Evolutionary conservation across 2,113 vertebrate genomes (phyloP), one percentile per base, ranked within the genome.

Genomic region (Symphodus melops): DNA sequence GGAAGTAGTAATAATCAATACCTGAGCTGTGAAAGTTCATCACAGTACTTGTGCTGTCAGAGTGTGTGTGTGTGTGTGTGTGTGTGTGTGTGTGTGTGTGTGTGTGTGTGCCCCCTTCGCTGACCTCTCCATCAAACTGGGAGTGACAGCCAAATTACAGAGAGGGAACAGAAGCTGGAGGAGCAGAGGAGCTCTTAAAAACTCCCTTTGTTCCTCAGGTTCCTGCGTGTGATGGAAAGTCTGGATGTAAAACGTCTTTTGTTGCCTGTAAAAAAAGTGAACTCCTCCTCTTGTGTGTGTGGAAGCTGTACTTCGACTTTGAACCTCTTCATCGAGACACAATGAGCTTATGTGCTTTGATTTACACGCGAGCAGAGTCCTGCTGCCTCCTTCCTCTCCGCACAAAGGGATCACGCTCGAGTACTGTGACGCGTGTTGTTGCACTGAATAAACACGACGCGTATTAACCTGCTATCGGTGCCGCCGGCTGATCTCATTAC

Each of bases 321-420:
- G 51, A 68, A 46, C 56, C 60, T 64, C 56, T 48, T 28, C 12
- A 21, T 63, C 7, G 33, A 59, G n/a, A 5, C 6, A 72, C 33
- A 65, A 64, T 53, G 63, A 69, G 59, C 58, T 75, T 46, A 49
- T 54, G 59, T 53, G 28, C 25, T 76, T 62, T 69, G 63, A 68
- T 72, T 75, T 41, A 28, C 39, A 68, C 11, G 62, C 48, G 42
- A 44, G 28, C n/a, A 49, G 28, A 72, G 2, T 48, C 39, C 10
- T 42, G 41, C 41, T 42, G 9, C 41, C 2, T 42, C 28, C 42
- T 53, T 36, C 33, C 57, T 9, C 19, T 72, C 55, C 70, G 20
- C 36, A 55, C 12, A 14, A 25, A 72, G 20, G 46, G 2, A n/a
- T 28, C 39, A 11, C 11, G 1, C 7, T 12, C 13, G 16, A 21